Base-by-base conservation (phyloP, 2,888 invertebrate genomes). In the Clostera curtula region DNA sequence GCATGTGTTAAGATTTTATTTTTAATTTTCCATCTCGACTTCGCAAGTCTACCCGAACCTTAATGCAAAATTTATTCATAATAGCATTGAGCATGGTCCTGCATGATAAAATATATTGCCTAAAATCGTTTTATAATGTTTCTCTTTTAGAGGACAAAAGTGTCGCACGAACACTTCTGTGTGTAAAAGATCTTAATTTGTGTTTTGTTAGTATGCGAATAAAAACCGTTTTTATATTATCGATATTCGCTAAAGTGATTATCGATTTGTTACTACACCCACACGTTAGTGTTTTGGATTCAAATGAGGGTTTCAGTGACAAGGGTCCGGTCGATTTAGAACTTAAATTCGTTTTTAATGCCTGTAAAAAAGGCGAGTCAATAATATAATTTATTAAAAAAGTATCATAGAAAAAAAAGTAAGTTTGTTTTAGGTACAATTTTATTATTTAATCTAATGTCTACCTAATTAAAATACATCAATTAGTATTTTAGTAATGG, bases 201-300 rank as follows among this genome's bases (percentile, higher is more conserved):
- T 49, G 49, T 57, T 22, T 44, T 44, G 47, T 55, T 56, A 48
- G 51, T 49, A 40, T 35, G 19, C 28, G 27, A 25, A 45, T 49
- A 45, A 45, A 49, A 35, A 27, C 19, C 35, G 39, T 44, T 47
- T 54, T 52, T 55, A 46, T 56, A 45, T 38, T 40, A 40, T 47
- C 43, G 41, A 48, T 44, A 55, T 55, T 41, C n/a, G n/a, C 36
- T 39, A 48, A 49, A 44, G 39, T 34, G 41, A 47, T 42, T 34
- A 41, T 40, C 53, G 45, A 59, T 59, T 59, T 57, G 56, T 50
- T 43, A 33, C 29, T 41, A 57, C 58, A 44, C 57, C 59, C 55
- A 59, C 58, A 41, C 27, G 36, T 34, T 43, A 45, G 44, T 43
- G 50, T 50, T 50, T 49, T 15, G 29, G 27, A 32, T 12, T 43